Evolutionary conservation across 2,888 invertebrate genomes (phyloP).

Genomic region (Chrysolina americana): DNA sequence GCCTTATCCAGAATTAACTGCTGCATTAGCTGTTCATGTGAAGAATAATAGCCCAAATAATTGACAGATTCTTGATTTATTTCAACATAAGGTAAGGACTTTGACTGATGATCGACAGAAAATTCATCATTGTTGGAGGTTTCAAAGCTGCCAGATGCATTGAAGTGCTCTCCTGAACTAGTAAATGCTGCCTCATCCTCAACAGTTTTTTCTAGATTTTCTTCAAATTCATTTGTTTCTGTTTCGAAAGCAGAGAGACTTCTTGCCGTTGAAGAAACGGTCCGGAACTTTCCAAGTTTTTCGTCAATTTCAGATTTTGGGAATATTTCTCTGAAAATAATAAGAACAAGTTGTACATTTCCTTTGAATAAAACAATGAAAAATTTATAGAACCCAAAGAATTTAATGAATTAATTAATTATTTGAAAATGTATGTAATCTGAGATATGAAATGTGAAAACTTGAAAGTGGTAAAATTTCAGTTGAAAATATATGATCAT

Average conservation of each 20-base stretch:
- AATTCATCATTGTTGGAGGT: slow-evolving; percentile 47
- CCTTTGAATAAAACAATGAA: no score
- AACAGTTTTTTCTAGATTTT: slow-evolving; percentile 42
- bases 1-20: slow-evolving; percentile 75
- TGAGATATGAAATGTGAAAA: no score
- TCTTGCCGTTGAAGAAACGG: slow-evolving; percentile 69
- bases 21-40: slow-evolving; percentile 78
- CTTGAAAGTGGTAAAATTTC: no score
- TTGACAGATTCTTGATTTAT: slow-evolving; percentile 76
- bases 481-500: no score
- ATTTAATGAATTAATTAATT: no score
- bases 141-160: slow-evolving; percentile 46
- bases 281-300: slow-evolving; percentile 75
- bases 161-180: slow-evolving; percentile 54
- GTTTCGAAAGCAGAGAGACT: slow-evolving; percentile 56
- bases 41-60: slow-evolving; percentile 80
- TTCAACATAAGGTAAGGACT: slow-evolving; percentile 58
- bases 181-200: slow-evolving; percentile 42
- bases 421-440: no score
- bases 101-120: slow-evolving; percentile 42
- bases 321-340: slow-evolving; percentile 71
- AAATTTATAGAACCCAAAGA: no score
- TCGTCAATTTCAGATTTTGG: slow-evolving; percentile 76
- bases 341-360: no score
- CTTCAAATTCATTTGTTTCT: slow-evolving; percentile 51